Base-by-base conservation (phyloP, 2,888 invertebrate genomes). In the Dastarcus helophoroides region DNA sequence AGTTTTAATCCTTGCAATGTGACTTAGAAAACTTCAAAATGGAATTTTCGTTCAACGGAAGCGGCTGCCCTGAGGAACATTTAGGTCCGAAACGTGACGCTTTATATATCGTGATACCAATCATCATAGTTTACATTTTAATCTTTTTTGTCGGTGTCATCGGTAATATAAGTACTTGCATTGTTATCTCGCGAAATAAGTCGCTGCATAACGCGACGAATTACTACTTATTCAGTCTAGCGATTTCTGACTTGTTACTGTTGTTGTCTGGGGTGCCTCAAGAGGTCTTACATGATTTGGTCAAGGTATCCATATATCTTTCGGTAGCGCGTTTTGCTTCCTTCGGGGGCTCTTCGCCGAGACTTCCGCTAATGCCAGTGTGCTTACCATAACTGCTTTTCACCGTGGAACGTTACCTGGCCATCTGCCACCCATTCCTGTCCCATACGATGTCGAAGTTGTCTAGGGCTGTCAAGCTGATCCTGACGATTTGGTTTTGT, bases 391-490 rank as follows among this genome's bases (percentile, higher is more conserved):
- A 39, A 83, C 85, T 0, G 74, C 85, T 9, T 90, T n/a, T 89
- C 58, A 89, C 88, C 0, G 72, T 82, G 21, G 89, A 89, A 55
- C 67, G 75, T 22, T 76, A 74, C 52, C 41, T 60, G 0, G 60
- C 60, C 1, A 60, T 79, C 16, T 78, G 78, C 42, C 74, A 76
- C 47, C 79, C 78, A 0, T 71, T 79, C 48, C 55, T 69, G 8
- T 65, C 74, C 1, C 88, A 90, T 53, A 84, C 83, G 33, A 81
- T 88, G 77, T 88, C 89, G 3, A 86, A 86, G 51, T 63, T 91
- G 14, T 80, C 85, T 9, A 69, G 91, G 22, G 90, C 86, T 8
- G 67, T 84, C 31, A 79, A 79, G 49, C 74, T 83, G 46, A 84
- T 91, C 23, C 58, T 84, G 9, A 61, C 73, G 22, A 74, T 90